phyloP scores from a whole-genome alignment of 2,113 vertebrate species.

The Vidua macroura region DNA sequence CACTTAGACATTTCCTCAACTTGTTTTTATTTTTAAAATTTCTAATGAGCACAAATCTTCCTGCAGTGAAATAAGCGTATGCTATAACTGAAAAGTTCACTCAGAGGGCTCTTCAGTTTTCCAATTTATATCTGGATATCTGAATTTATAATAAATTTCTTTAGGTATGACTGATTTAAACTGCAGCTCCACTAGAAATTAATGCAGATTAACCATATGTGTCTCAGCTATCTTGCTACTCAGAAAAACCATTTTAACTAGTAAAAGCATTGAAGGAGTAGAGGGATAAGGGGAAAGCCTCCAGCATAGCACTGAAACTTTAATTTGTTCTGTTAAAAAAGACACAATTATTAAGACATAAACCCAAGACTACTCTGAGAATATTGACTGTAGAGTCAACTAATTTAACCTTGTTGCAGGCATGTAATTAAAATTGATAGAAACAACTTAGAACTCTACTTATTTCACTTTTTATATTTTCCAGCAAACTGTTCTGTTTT shows the following conservation, averaged over 20 bases:
- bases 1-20: neutral
- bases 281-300: neutral
- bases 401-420: neutral
- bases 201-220: neutral
- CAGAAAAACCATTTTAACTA: neutral
- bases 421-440: conserved; percentile 13
- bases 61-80: neutral
- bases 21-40: neutral
- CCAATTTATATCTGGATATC: conserved; percentile 22
- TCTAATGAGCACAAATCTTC: neutral
- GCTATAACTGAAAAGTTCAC: neutral
- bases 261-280: neutral
- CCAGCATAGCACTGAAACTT: neutral
- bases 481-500: neutral
- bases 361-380: neutral
- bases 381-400: neutral
- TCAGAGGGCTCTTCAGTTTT: neutral
- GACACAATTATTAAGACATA: conserved; percentile 11
- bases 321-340: conserved; percentile 27
- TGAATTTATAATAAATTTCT: neutral
- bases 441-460: neutral
- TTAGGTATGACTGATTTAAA: conserved; percentile 7
- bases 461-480: neutral
- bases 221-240: neutral
- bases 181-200: neutral